phyloP scores from a whole-genome alignment of 2,888 invertebrate species.

The Drosophila ochracea region DNA sequence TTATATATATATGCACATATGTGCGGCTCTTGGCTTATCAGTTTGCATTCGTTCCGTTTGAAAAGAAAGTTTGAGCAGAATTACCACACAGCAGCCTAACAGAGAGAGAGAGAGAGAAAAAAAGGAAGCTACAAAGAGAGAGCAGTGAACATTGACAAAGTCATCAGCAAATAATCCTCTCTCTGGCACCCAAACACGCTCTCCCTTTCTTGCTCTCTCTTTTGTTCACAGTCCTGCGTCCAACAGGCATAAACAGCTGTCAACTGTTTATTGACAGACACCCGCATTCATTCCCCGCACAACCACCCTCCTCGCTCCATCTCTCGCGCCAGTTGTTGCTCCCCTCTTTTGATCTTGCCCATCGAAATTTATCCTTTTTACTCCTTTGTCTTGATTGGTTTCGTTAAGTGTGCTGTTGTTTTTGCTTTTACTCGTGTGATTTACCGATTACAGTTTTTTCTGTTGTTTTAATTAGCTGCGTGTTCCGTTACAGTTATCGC shows the following conservation, averaged over 20 bases:
- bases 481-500: conserved; percentile 29
- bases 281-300: conserved; percentile 7
- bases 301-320: conserved; percentile 8
- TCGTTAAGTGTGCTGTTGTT: conserved; percentile 12
- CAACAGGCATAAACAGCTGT: conserved; percentile 79
- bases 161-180: conserved; percentile 14
- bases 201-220: conserved; percentile 4
- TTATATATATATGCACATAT: conserved; percentile 2
- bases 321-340: not conserved
- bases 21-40: conserved; percentile 56
- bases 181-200: not conserved
- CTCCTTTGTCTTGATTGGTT: conserved; percentile 33
- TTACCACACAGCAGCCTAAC: conserved; percentile 34
- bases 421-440: conserved; percentile 39
- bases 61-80: conserved; percentile 35
- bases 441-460: conserved; percentile 49
- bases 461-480: conserved; percentile 44
- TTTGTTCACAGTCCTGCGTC: conserved; percentile 44
- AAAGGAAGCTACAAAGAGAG: not conserved
- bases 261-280: conserved; percentile 66
- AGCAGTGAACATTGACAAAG: conserved; percentile 30
- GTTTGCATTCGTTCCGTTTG: conserved; percentile 49
- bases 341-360: conserved; percentile 8
- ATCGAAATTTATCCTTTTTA: conserved; percentile 45
- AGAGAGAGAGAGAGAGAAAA: too few species aligned